Evolutionary conservation across 2,888 invertebrate genomes (phyloP).

Genomic region (Apeira syringaria): DNA sequence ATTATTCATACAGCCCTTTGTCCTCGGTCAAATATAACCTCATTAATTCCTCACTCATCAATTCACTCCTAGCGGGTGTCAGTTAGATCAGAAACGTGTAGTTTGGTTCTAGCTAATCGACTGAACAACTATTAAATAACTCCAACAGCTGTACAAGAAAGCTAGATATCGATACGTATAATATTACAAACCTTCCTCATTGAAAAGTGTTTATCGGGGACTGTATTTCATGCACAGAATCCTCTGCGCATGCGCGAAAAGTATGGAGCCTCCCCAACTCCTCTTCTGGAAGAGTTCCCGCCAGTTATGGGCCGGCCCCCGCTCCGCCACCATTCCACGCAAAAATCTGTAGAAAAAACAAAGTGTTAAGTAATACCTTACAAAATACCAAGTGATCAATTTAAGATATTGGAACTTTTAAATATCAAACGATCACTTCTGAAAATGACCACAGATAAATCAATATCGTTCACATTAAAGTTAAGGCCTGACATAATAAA

Average conservation of each 20-base stretch:
- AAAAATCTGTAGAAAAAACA: constrained; percentile 3
- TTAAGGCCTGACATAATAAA: constrained; percentile 36
- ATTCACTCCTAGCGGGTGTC: neutral
- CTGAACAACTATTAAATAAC: neutral
- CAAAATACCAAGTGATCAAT: constrained; percentile 18
- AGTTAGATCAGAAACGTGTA: constrained; percentile 1
- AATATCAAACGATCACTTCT: constrained; percentile 7
- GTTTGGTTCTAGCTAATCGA: constrained; percentile 7
- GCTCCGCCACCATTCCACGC: constrained; percentile 23
- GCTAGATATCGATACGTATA: constrained; percentile 2
- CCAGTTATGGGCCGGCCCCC: constrained; percentile 27
- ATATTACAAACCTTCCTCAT: constrained; percentile 39
- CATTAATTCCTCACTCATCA: constrained; percentile 9
- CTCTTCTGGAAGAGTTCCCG: constrained; percentile 34
- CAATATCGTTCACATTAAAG: constrained; percentile 39
- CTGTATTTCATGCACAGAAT: constrained; percentile 23
- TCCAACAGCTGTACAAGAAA: neutral
- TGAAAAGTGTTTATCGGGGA: constrained; percentile 39
- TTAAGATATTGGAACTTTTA: constrained; percentile 1
- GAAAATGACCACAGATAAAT: constrained; percentile 50
- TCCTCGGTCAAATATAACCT: constrained; percentile 12
- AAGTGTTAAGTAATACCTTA: too few relatives aligned
- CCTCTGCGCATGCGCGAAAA: constrained; percentile 59
- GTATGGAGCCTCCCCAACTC: constrained; percentile 40
- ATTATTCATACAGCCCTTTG: constrained; percentile 14